phyloP scores from a whole-genome alignment of 2,113 vertebrate genomes.

The Dendrocopos noguchii region DNA sequence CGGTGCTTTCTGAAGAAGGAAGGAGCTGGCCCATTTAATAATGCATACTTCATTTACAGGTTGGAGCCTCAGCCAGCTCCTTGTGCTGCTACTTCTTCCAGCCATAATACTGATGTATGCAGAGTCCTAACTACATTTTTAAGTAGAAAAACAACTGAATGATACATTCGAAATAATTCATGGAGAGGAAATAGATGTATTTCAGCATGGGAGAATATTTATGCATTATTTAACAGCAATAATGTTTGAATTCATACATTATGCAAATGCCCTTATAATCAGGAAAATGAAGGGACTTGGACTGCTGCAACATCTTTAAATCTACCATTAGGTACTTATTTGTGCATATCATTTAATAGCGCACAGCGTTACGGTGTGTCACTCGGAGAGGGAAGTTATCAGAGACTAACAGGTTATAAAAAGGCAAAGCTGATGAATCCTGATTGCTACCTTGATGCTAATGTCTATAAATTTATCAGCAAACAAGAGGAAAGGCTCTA shows the following conservation, averaged over 20 bases:
- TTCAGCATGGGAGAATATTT: conserved; percentile 82
- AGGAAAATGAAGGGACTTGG: conserved; percentile 80
- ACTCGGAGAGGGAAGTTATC: conserved; percentile 67
- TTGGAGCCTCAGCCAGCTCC: conserved; percentile 54
- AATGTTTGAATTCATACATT: conserved; percentile 86
- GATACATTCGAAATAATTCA: conserved; percentile 78
- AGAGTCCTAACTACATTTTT: conserved; percentile 74
- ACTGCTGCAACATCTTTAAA: conserved; percentile 73
- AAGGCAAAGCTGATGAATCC: conserved; percentile 71
- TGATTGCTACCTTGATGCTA: conserved; percentile 67
- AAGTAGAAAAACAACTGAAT: conserved; percentile 73
- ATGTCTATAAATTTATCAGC: conserved; percentile 71
- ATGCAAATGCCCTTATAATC: conserved; percentile 83
- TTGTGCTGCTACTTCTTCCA: conserved; percentile 60
- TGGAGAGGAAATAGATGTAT: conserved; percentile 78
- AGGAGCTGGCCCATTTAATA: conserved; percentile 68
- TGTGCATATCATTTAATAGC: conserved; percentile 76
- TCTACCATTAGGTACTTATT: conserved; percentile 78
- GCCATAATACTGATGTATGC: conserved; percentile 66
- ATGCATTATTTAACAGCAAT: conserved; percentile 87
- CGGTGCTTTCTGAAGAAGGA: conserved; percentile 45
- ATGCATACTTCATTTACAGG: conserved; percentile 75
- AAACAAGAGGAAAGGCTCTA: conserved; percentile 67
- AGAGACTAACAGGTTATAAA: conserved; percentile 69
- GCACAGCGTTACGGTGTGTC: conserved; percentile 31